Conservation (phyloP, 2,113 vertebrate species). For the cattle (Bos taurus) region DNA sequence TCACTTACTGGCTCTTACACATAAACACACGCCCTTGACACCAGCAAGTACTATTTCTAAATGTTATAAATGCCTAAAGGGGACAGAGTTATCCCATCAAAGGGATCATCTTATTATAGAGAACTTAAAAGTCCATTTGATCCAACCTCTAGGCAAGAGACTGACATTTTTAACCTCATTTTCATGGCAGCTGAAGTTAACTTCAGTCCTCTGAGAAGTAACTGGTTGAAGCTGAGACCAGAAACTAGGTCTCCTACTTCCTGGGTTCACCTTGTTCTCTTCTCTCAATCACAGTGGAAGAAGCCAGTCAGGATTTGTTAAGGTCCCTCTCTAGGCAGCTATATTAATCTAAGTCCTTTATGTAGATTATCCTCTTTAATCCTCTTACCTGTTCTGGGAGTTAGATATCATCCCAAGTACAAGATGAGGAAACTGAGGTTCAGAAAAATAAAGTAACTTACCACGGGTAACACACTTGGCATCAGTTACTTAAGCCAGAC, state of each 20-base stretch:
- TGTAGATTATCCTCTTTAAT: not conserved
- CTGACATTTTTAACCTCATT: slow-evolving; percentile 25
- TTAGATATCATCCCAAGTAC: not conserved
- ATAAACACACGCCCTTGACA: not conserved
- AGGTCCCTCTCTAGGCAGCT: not conserved
- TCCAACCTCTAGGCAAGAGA: not conserved
- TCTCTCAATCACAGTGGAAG: not conserved
- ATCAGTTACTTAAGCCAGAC: slow-evolving; percentile 8
- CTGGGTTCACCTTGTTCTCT: not conserved
- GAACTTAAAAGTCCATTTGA: not conserved
- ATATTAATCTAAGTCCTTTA: not conserved
- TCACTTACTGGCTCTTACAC: not conserved
- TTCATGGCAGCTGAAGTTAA: not conserved
- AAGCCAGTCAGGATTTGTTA: not conserved
- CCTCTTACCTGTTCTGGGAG: not conserved
- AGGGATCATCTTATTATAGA: not conserved
- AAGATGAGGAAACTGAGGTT: not conserved
- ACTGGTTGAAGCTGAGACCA: not conserved
- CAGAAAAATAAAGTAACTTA: slow-evolving; percentile 44
- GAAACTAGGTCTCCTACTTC: slow-evolving; percentile 8
- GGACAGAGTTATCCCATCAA: not conserved
- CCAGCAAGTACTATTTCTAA: not conserved
- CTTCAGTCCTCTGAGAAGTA: not conserved
- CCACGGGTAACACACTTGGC: slow-evolving; percentile 24
- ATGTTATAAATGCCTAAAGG: not conserved